A percentile compares a stretch with the other conserved stretches of the same genome.
phyloP scores from a whole-genome alignment of 1,140 invertebrate genomes.

The Antheraea mylitta region DNA sequence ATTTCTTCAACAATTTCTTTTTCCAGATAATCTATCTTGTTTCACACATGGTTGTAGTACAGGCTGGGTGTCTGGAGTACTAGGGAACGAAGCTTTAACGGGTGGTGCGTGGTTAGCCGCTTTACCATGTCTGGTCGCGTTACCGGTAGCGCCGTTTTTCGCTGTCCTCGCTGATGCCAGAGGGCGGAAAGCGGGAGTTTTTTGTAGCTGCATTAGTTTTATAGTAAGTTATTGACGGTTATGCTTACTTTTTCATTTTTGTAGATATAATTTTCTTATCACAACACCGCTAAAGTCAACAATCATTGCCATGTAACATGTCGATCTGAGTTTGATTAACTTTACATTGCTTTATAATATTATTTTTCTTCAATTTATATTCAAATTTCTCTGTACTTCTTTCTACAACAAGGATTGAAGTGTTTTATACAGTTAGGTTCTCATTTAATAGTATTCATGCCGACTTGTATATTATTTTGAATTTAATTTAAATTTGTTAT shows the following conservation, averaged over 20 bases:
- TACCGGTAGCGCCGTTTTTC: constrained; percentile 69
- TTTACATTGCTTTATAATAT: no score
- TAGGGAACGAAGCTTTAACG: constrained; percentile 60
- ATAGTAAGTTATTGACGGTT: constrained; percentile 46
- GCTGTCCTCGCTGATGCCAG: constrained; percentile 60
- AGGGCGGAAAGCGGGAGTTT: constrained; percentile 57
- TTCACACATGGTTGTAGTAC: constrained; percentile 69
- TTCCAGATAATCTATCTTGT: constrained; percentile 66
- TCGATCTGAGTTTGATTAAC: no score
- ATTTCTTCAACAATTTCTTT: constrained; percentile 2
- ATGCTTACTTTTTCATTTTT: background rate
- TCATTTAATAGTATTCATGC: no score
- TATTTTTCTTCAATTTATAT: no score
- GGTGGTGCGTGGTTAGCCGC: constrained; percentile 67
- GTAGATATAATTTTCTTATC: no score
- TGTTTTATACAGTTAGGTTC: no score
- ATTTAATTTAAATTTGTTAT: no score
- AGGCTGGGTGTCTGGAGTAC: constrained; percentile 65
- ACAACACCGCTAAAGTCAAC: no score
- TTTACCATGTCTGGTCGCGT: constrained; percentile 60
- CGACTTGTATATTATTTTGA: no score
- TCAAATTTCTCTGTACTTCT: no score
- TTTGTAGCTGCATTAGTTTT: constrained; percentile 62
- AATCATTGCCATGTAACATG: no score
- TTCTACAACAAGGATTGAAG: no score